Evolutionary conservation across 2,888 invertebrate species (phyloP), one percentile per base, ranked within the genome.

Genomic region (Gryllus longicercus): DNA sequence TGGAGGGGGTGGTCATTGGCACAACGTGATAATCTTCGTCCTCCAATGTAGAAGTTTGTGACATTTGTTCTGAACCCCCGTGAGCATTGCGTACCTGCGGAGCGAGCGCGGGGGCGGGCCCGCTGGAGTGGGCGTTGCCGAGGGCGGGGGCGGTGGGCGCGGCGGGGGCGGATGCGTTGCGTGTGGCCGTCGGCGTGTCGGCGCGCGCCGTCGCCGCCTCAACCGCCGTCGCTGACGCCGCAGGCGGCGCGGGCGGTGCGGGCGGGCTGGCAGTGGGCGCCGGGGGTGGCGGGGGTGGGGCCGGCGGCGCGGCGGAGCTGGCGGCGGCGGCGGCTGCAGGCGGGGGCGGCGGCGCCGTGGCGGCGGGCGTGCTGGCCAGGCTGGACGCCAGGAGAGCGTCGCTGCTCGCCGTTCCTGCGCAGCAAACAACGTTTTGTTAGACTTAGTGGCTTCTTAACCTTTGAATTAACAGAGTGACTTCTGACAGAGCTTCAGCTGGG

Each of bases 331-430:
- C 74, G 81, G 51, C 11, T 63, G 80, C 79, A 51, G 75, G 63
- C 81, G 77, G 82, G 77, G 78, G 78, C 77, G 21, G 81, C n/a
- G n/a, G n/a, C n/a, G n/a, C n/a, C 49, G 81, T 79, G 14, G 79
- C 78, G 51, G 82, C 78, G 21, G 82, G 78, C 21, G 82, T 81
- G 63, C 80, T 82, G 14, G 81, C 80, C 51, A 80, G 78, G 12
- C 79, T 84, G 83, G 78, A 84, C 83, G 83, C 83, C 84, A 78
- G 80, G 79, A 83, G 75, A 82, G 81, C 82, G 74, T 75, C 83
- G 82, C 63, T 63, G 63, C 63, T 63, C 5, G 63, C 63, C 80
- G 81, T 82, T 16, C 84, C 25, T 75, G 79, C 78, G 38, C 38
- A 38, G 38, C 38, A 5, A 8, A 8, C 38, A 38, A 5, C 38